A percentile compares a stretch with the other conserved stretches of the same genome.
Conservation (phyloP, 2,888 invertebrate genomes). For the Thumatha senex region DNA sequence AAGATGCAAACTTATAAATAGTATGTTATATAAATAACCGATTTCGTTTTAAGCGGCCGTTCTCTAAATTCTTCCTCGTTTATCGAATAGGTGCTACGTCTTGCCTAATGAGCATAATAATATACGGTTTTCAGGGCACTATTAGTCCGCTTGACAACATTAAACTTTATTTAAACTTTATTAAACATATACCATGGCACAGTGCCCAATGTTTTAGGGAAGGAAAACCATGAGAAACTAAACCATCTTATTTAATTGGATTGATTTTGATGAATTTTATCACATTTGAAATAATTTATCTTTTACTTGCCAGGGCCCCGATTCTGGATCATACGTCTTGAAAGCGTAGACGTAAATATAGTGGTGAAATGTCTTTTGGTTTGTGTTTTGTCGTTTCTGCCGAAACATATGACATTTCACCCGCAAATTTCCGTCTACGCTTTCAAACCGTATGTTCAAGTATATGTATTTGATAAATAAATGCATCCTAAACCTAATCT, state of each 20-base stretch:
- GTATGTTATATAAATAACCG: slow-evolving; percentile 28
- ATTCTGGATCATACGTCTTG: too few relatives aligned
- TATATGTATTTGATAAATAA: too few relatives aligned
- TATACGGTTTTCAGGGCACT: slow-evolving; percentile 40
- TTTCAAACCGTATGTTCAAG: too few relatives aligned
- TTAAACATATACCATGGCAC: slow-evolving; percentile 54
- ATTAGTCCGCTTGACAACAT: slow-evolving; percentile 50
- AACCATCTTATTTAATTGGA: slow-evolving; percentile 50
- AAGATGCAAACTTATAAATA: not conserved
- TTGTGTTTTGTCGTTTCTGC: too few relatives aligned
- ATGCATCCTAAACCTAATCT: too few relatives aligned
- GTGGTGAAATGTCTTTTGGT: too few relatives aligned
- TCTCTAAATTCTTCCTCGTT: slow-evolving; percentile 46
- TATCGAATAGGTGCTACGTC: slow-evolving; percentile 34
- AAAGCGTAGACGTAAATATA: too few relatives aligned
- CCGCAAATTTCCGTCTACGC: too few relatives aligned
- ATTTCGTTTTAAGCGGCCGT: slow-evolving; percentile 38
- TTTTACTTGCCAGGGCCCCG: too few relatives aligned
- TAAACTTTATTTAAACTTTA: too few relatives aligned
- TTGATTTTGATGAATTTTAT: slow-evolving; percentile 13
- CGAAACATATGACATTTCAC: too few relatives aligned
- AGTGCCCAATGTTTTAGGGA: slow-evolving; percentile 62
- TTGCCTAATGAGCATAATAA: slow-evolving; percentile 44
- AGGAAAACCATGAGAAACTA: slow-evolving; percentile 49
- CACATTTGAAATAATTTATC: too few relatives aligned